Percentiles rank a stretch among this genome's conserved stretches.
Conservation (phyloP, 2,113 vertebrate genomes). For the Campylomormyrus tamandua region DNA sequence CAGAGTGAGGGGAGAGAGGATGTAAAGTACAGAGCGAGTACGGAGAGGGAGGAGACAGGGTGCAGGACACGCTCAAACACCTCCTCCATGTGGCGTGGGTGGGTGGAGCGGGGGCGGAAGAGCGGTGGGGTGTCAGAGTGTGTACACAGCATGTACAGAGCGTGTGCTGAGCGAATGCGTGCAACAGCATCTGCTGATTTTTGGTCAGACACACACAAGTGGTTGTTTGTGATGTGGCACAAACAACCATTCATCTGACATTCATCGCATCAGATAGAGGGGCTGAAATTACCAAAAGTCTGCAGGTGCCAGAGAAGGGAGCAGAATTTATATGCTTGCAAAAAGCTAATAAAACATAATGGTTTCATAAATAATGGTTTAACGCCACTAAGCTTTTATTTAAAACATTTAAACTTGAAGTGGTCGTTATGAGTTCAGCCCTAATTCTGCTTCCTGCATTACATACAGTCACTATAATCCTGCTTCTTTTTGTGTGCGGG, state of each 20-base stretch:
- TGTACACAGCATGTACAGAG: neutral
- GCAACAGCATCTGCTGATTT: neutral
- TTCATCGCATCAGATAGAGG: neutral
- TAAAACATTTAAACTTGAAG: neutral
- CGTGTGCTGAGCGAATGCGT: neutral
- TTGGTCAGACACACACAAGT: neutral
- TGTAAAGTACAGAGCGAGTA: neutral
- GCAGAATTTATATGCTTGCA: neutral
- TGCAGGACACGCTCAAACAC: neutral
- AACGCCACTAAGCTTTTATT: neutral
- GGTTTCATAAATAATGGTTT: neutral
- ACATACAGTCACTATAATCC: neutral
- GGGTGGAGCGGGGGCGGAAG: neutral
- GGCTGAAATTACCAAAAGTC: neutral
- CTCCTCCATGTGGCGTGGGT: neutral
- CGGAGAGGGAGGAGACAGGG: neutral
- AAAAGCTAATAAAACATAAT: neutral
- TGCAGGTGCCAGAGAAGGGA: neutral
- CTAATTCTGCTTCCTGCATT: neutral
- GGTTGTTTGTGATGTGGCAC: neutral
- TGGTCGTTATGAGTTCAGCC: neutral
- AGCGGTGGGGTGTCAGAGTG: neutral
- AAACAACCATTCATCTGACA: too few relatives aligned
- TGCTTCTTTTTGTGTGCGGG: neutral
- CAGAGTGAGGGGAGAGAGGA: neutral